A percentile compares a stretch with the other conserved stretches of the same genome.
phyloP scores from a whole-genome alignment of 2,888 invertebrate genomes.

The Eucera pruinosa region DNA sequence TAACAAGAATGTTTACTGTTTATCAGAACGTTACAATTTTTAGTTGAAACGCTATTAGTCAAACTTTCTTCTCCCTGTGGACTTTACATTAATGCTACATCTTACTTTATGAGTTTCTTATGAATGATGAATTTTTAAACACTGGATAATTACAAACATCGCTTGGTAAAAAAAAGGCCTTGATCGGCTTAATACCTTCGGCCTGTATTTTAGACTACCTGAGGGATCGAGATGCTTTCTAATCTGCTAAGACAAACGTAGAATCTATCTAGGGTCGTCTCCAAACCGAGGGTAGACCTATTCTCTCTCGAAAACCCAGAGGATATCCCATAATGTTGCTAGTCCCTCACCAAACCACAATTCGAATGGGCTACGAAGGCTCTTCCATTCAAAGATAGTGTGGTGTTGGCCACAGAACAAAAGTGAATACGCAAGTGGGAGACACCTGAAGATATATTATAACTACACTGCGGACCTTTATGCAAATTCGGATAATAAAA shows the following conservation, averaged over 20 bases:
- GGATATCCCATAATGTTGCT: constrained; percentile 67
- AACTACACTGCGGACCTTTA: too few species aligned
- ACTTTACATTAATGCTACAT: too few species aligned
- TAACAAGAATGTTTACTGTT: too few species aligned
- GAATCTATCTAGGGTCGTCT: constrained; percentile 68
- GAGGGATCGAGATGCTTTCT: constrained; percentile 67
- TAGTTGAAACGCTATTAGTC: too few species aligned
- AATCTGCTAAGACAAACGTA: constrained; percentile 77
- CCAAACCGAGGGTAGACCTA: constrained; percentile 59
- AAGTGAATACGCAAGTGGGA: background rate
- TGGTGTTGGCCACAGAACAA: background rate
- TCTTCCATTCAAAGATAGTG: constrained; percentile 31
- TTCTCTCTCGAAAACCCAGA: constrained; percentile 56
- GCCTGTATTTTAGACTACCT: constrained; percentile 22
- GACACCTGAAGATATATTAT: background rate
- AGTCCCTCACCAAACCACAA: constrained; percentile 65
- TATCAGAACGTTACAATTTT: too few species aligned
- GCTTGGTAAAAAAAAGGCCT: too few species aligned
- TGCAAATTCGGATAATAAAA: too few species aligned
- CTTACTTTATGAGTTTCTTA: too few species aligned
- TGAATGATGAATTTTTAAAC: too few species aligned
- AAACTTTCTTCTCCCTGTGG: too few species aligned
- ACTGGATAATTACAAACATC: too few species aligned
- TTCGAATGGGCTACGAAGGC: constrained; percentile 29
- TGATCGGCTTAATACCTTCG: too few species aligned